A percentile compares a stretch with the other conserved stretches of the same genome.
Conservation (phyloP, 2,797 vertebrate genomes). For the Anas capensis region DNA sequence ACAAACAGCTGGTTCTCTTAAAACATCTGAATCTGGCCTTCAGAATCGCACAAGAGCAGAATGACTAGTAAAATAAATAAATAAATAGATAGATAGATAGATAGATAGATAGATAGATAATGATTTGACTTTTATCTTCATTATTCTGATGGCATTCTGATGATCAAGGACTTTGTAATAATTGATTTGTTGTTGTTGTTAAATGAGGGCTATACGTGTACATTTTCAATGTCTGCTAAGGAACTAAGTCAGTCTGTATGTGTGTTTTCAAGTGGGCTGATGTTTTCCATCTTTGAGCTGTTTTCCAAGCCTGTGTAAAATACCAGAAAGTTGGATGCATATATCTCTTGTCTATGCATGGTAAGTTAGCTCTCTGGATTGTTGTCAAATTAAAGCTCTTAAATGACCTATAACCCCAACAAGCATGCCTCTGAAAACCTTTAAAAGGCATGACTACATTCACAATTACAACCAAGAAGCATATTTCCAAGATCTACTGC, state of each 20-base stretch:
- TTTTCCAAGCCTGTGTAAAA: slow-evolving; percentile 28
- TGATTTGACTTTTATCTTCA: background rate
- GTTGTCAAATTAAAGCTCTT: slow-evolving; percentile 11
- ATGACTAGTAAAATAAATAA: background rate
- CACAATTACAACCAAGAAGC: background rate
- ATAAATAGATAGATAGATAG: no score
- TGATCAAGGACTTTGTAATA: background rate
- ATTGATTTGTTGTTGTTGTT: background rate
- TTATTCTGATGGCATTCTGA: background rate
- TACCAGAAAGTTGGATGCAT: background rate
- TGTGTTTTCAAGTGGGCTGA: background rate
- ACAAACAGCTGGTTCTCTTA: background rate
- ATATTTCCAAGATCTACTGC: slow-evolving; percentile 3
- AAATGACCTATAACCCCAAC: background rate
- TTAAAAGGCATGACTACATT: slow-evolving; percentile 53
- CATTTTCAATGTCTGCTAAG: background rate
- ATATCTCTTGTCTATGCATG: slow-evolving; percentile 14
- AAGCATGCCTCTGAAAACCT: slow-evolving; percentile 19
- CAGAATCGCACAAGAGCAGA: background rate
- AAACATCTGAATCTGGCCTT: background rate
- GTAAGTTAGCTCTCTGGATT: background rate
- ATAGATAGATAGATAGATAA: background rate
- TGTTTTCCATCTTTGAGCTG: background rate
- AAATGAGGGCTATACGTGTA: background rate
- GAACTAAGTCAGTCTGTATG: background rate